Conservation (phyloP, 2,113 vertebrate genomes). For the Elaphurus davidianus region DNA sequence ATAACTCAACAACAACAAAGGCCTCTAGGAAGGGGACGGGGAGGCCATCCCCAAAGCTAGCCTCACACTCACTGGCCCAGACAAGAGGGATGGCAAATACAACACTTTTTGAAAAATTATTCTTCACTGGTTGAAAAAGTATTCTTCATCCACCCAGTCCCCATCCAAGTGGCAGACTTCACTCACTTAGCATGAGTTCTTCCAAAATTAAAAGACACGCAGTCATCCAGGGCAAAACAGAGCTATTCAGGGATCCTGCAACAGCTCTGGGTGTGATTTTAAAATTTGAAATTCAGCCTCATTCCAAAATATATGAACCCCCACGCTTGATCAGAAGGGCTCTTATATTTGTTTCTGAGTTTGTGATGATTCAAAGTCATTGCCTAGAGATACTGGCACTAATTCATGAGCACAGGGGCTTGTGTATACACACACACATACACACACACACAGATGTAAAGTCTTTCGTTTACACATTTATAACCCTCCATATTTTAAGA, state of each 20-base stretch:
- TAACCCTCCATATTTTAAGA: not conserved
- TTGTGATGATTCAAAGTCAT: not conserved
- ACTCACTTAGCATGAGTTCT: not conserved
- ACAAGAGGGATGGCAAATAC: not conserved
- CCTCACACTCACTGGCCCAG: not conserved
- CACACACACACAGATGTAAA: not conserved
- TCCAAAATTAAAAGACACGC: not conserved
- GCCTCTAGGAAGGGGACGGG: not conserved
- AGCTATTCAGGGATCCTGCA: not conserved
- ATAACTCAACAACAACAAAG: not conserved
- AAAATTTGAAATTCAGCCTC: not conserved
- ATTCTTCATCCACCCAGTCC: not conserved
- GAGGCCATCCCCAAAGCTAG: not conserved
- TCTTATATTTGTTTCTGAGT: not conserved
- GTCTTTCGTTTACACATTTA: not conserved
- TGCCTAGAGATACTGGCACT: not conserved
- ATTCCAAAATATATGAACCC: not conserved
- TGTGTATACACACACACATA: rapidly evolving
- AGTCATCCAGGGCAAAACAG: not conserved
- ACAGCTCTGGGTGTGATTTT: not conserved
- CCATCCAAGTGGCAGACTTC: not conserved
- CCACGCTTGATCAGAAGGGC: not conserved
- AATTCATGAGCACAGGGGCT: not conserved
- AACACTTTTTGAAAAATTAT: not conserved
- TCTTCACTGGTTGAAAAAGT: not conserved